Percentiles rank a stretch among this genome's conserved stretches.
These are phyloP conservation scores for Antrozous pallidus DNA, from an alignment of 2,797 vertebrate species.

Conservation along the genomic window DNA sequence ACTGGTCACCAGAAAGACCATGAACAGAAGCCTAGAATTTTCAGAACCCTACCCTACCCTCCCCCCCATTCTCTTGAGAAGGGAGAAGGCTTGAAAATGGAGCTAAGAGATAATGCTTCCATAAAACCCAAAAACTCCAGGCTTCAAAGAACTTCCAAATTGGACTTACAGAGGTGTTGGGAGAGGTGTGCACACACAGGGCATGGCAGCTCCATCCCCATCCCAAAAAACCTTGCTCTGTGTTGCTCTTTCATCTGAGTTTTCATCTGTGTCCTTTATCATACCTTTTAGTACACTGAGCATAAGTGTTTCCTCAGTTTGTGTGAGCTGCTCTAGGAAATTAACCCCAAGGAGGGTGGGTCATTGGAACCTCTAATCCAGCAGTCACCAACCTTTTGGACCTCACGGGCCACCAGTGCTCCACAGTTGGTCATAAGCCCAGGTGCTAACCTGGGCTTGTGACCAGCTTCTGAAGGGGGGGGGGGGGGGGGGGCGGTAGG, in stretches of 20 bases:
- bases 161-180: neutral
- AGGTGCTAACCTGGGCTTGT: neutral
- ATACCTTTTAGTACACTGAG: neutral
- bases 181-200: neutral
- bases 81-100: neutral
- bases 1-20: neutral
- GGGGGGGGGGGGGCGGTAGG: no score
- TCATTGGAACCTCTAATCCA: neutral
- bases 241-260: neutral
- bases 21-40: neutral
- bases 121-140: neutral
- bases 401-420: no score
- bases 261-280: neutral
- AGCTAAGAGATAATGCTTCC: neutral
- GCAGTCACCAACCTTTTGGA: no score
- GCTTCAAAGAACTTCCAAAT: neutral
- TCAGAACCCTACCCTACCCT: accelerated
- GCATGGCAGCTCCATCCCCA: neutral
- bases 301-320: neutral
- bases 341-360: neutral
- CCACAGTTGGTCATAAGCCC: neutral
- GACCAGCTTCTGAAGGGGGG: neutral
- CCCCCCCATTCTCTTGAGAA: neutral
- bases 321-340: neutral
- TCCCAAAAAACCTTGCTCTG: neutral